phyloP scores from a whole-genome alignment of 2,113 vertebrate genomes.

The Ptilonorhynchus violaceus region DNA sequence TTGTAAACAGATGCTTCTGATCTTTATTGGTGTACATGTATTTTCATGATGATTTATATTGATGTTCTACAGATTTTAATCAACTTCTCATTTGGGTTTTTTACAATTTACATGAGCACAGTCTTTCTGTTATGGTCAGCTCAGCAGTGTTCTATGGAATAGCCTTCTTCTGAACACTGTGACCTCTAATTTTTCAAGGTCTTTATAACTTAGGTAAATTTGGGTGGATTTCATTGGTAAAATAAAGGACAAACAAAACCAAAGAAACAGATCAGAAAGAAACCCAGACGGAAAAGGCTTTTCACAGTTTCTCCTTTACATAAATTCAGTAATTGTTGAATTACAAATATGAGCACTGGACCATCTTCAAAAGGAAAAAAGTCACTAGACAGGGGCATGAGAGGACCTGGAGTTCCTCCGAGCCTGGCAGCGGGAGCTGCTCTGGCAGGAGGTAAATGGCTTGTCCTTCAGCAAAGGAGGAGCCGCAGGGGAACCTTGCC shows the following conservation, averaged over 20 bases:
- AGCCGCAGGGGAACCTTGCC: background rate
- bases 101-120: background rate
- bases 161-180: background rate
- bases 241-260: background rate
- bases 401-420: background rate
- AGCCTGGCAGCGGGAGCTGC: background rate
- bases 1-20: background rate
- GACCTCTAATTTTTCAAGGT: background rate
- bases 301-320: background rate
- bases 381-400: background rate
- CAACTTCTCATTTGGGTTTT: background rate
- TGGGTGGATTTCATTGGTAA: background rate
- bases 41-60: slow-evolving; percentile 13
- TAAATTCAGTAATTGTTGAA: background rate
- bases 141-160: background rate
- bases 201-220: background rate
- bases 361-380: background rate
- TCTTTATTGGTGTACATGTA: background rate
- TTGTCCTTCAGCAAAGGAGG: background rate
- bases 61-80: slow-evolving; percentile 12
- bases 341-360: background rate
- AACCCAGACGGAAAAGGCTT: background rate
- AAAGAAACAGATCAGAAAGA: background rate
- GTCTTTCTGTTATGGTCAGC: background rate
- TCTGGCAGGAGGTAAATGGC: background rate